Percentiles rank a stretch among this genome's conserved stretches.
These are phyloP conservation scores for Gari tellinella DNA, from an alignment of 2,888 invertebrate species.

Conservation along the genomic window DNA sequence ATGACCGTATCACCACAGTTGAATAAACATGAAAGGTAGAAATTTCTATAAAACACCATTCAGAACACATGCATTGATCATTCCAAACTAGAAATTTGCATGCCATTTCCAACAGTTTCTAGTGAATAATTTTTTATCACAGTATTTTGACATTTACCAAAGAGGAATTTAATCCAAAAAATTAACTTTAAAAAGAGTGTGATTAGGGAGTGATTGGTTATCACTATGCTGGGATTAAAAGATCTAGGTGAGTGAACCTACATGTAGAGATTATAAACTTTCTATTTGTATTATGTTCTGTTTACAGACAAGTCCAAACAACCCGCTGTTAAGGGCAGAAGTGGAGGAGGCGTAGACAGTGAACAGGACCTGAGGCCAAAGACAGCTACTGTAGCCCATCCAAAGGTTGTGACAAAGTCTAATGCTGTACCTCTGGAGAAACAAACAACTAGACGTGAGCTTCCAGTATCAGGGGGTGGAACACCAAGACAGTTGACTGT, in stretches of 20 bases:
- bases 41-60: too few species aligned
- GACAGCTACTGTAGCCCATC: slow-evolving; percentile 74
- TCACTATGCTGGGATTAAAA: slow-evolving; percentile 46
- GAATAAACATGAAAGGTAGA: too few species aligned
- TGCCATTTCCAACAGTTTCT: too few species aligned
- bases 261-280: background rate
- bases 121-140: too few species aligned
- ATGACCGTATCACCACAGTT: too few species aligned
- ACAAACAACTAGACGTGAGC: slow-evolving; percentile 51
- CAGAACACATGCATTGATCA: too few species aligned
- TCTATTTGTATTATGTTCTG: background rate
- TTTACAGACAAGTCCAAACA: slow-evolving; percentile 11
- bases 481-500: slow-evolving; percentile 7
- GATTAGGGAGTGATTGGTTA: background rate
- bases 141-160: background rate
- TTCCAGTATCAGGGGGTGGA: slow-evolving; percentile 5
- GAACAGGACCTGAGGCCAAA: slow-evolving; percentile 65
- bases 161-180: background rate
- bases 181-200: background rate
- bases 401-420: slow-evolving; percentile 79
- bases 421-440: slow-evolving; percentile 66
- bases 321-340: background rate
- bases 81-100: too few species aligned
- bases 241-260: slow-evolving; percentile 37
- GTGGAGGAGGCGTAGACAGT: slow-evolving; percentile 12